These are phyloP conservation scores for Callimorpha dominula DNA, from an alignment of 2,888 invertebrate genomes.

Conservation along the genomic window DNA sequence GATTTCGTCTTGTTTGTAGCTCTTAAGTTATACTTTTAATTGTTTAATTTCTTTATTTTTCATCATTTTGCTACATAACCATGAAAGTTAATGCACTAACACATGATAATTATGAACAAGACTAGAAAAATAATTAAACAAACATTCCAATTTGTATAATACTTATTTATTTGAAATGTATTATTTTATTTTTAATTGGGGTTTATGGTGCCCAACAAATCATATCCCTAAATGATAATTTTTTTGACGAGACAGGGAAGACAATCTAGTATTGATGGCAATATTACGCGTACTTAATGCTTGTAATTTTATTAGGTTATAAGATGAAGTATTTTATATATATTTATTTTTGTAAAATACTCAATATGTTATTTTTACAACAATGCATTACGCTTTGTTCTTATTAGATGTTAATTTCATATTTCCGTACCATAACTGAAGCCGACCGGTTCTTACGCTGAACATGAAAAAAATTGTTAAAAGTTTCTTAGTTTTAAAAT, in stretches of 20 bases:
- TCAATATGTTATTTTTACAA: conserved; percentile 36
- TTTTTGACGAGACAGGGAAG: conserved; percentile 39
- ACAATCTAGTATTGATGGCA: conserved; percentile 52
- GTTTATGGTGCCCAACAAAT: conserved; percentile 16
- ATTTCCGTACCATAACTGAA: conserved; percentile 21
- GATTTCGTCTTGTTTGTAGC: conserved; percentile 6
- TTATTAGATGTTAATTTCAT: conserved; percentile 12
- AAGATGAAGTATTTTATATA: conserved; percentile 51
- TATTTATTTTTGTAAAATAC: conserved; percentile 53
- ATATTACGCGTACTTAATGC: conserved; percentile 65
- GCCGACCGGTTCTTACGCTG: neutral
- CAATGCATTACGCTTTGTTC: conserved; percentile 21
- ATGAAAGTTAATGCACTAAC: no score
- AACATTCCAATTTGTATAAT: conserved; percentile 59
- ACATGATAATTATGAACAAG: conserved; percentile 9
- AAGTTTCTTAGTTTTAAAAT: no score
- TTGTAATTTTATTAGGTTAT: conserved; percentile 58
- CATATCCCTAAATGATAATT: conserved; percentile 25
- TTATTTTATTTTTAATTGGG: conserved; percentile 18
- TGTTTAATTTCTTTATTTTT: neutral
- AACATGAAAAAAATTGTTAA: neutral
- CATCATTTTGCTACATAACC: no score
- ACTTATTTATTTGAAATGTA: conserved; percentile 46
- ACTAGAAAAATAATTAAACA: conserved; percentile 35
- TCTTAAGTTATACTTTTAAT: neutral